Percentiles rank a stretch among this genome's conserved stretches.
These are phyloP conservation scores for Haliclona indistincta DNA, from an alignment of 37 sponge, comb jelly and placozoan species.

Conservation along the genomic window DNA sequence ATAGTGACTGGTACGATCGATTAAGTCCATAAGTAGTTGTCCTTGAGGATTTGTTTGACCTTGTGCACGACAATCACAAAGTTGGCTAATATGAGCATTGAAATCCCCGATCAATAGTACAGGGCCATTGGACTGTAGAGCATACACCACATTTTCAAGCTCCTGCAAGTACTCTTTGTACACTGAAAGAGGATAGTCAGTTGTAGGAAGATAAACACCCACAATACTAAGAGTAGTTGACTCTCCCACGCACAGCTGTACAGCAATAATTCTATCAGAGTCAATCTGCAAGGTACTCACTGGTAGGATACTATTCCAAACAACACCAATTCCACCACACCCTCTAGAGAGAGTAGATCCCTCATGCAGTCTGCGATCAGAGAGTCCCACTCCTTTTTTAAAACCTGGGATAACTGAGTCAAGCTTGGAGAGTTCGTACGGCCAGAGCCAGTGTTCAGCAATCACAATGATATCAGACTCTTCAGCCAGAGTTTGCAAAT, in stretches of 20 bases:
- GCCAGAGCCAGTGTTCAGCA: slow-evolving; percentile 18
- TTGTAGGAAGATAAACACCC: slow-evolving; percentile 12
- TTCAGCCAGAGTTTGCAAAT: neutral
- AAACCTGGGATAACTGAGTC: neutral
- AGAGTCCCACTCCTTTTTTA: neutral
- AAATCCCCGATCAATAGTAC: slow-evolving; percentile 23
- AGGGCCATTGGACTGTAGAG: neutral
- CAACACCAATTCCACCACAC: slow-evolving; percentile 1
- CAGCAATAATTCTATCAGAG: slow-evolving; percentile 9
- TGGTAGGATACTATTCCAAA: neutral
- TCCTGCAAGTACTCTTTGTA: slow-evolving; percentile 8
- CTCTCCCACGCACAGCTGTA: neutral
- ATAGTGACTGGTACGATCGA: neutral
- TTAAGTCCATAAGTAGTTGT: neutral
- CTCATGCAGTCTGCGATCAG: slow-evolving; percentile 1
- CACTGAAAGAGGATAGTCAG: neutral
- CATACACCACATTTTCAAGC: slow-evolving; percentile 3
- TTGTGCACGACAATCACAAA: neutral
- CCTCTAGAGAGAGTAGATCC: slow-evolving; percentile 3
- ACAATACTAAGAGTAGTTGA: neutral
- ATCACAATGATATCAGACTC: neutral
- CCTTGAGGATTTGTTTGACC: neutral
- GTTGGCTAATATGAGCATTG: slow-evolving; percentile 1
- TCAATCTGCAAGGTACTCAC: slow-evolving; percentile 1
- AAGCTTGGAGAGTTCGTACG: slow-evolving; percentile 6